Conservation (phyloP, 2,113 vertebrate genomes). For the Crotalus horridus region DNA sequence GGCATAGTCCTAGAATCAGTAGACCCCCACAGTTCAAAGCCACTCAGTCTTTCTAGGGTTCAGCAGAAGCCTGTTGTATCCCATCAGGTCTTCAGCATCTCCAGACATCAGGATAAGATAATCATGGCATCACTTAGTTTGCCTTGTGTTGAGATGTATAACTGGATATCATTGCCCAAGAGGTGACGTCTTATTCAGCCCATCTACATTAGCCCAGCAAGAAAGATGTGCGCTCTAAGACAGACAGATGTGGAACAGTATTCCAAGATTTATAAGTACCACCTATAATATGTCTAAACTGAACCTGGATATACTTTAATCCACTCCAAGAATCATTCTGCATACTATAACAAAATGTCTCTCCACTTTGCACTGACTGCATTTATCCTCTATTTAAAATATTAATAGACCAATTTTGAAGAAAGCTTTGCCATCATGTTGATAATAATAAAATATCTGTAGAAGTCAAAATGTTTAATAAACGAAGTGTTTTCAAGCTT, state of each 20-base stretch:
- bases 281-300: neutral
- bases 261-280: neutral
- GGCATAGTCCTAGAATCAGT: neutral
- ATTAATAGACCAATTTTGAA: neutral
- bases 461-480: neutral
- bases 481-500: neutral
- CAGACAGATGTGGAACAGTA: neutral
- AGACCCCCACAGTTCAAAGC: neutral
- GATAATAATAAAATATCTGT: neutral
- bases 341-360: neutral
- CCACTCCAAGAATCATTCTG: neutral
- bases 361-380: neutral
- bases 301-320: neutral
- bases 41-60: neutral
- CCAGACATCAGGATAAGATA: neutral
- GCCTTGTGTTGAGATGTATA: neutral
- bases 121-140: neutral
- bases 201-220: neutral
- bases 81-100: neutral
- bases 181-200: neutral
- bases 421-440: neutral
- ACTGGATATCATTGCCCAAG: neutral
- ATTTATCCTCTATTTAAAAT: neutral
- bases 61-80: neutral
- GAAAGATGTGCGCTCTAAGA: neutral